Percentiles rank a stretch among this genome's conserved stretches.
phyloP scores from a whole-genome alignment of 2,888 invertebrate species.

The Teinopalpus imperialis region DNA sequence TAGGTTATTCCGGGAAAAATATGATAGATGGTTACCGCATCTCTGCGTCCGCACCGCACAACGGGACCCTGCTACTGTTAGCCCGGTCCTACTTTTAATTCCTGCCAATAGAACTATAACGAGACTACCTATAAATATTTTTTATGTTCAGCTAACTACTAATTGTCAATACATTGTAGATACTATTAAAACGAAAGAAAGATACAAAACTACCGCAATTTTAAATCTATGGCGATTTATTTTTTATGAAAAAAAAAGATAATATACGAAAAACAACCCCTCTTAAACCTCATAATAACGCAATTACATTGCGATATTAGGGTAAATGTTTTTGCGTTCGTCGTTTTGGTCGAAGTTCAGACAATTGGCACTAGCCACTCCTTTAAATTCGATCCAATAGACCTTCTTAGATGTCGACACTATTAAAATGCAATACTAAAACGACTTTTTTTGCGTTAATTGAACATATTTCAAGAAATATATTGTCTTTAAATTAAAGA shows the following conservation, averaged over 20 bases:
- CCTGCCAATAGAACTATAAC: constrained; percentile 48
- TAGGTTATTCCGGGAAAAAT: constrained; percentile 35
- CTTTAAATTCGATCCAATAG: too few relatives aligned
- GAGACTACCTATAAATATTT: constrained; percentile 33
- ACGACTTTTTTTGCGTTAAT: too few relatives aligned
- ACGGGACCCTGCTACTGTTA: constrained; percentile 57
- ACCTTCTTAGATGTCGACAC: too few relatives aligned
- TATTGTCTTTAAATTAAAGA: too few relatives aligned
- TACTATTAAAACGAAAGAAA: background rate
- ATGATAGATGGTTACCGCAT: constrained; percentile 29
- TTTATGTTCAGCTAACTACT: background rate
- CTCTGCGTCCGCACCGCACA: constrained; percentile 34
- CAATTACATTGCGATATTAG: constrained; percentile 5
- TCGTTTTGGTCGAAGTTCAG: too few relatives aligned
- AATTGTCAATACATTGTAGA: constrained; percentile 1
- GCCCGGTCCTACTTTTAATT: constrained; percentile 48
- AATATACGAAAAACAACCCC: too few relatives aligned
- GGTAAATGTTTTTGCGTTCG: too few relatives aligned
- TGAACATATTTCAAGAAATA: too few relatives aligned
- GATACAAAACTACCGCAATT: background rate
- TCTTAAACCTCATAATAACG: background rate
- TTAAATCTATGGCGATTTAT: background rate
- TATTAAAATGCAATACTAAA: too few relatives aligned
- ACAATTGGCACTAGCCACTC: too few relatives aligned
- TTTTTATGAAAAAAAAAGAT: too few relatives aligned